Evolutionary conservation across 2,888 invertebrate genomes (phyloP).

Genomic region (Epirrita christyi): DNA sequence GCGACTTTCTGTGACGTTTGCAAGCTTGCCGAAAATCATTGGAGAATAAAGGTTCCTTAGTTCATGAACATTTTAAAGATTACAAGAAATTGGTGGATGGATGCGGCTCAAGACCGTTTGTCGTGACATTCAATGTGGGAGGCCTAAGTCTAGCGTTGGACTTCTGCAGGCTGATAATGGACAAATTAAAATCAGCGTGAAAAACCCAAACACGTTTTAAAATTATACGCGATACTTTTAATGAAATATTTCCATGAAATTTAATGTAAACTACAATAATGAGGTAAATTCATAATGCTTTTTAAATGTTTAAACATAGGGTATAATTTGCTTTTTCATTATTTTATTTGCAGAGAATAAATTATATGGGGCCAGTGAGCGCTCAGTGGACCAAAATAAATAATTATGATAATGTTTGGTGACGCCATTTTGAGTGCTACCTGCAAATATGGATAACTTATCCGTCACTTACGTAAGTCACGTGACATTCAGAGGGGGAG

Average conservation of each 20-base stretch:
- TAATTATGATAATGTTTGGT: conserved; percentile 44
- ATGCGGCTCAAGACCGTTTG: too few relatives aligned
- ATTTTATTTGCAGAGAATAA: conserved; percentile 36
- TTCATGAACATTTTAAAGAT: too few relatives aligned
- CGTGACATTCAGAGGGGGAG: too few relatives aligned
- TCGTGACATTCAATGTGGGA: too few relatives aligned
- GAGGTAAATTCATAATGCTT: conserved; percentile 24
- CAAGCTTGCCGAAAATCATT: too few relatives aligned
- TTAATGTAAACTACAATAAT: conserved; percentile 38
- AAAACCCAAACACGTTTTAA: conserved; percentile 22
- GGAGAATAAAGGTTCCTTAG: too few relatives aligned
- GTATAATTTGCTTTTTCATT: conserved; percentile 16
- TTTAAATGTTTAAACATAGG: conserved; percentile 13
- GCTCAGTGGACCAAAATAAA: conserved; percentile 42
- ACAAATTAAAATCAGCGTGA: conserved; percentile 9
- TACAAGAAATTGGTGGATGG: too few relatives aligned
- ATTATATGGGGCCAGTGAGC: conserved; percentile 36
- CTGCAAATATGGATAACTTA: conserved; percentile 14
- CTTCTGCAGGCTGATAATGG: too few relatives aligned
- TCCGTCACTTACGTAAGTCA: conserved; percentile 6
- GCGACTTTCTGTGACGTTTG: too few relatives aligned
- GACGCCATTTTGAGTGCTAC: conserved; percentile 34
- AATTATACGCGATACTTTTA: conserved; percentile 30
- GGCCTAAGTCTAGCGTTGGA: too few relatives aligned
- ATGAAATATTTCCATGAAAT: conserved; percentile 38